Evolutionary conservation across 2,797 vertebrate species (phyloP), one percentile per base, ranked within the genome.

Genomic region (Etheostoma nigrum): DNA sequence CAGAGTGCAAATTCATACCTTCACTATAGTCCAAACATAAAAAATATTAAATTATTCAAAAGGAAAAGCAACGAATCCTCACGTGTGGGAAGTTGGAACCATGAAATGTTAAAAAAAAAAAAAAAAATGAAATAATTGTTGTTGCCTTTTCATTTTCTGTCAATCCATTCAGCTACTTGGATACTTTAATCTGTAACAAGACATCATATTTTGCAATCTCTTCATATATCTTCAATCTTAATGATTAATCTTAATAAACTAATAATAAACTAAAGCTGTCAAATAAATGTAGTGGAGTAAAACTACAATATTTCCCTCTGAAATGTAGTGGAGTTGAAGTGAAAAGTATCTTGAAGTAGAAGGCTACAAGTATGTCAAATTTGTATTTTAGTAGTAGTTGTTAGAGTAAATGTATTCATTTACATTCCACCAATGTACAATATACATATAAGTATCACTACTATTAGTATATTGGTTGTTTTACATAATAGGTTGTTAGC

Each of bases 341-440:
- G 18, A 53, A 15, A 36, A 36, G 33, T 36, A 36, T 36, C 7
- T 23, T 1, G 18, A 9, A 36, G 9, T 36, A 36, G 33, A 36
- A 36, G 8, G 33, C 27, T 36, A 36, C 33, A 9, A 33, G 40
- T n/a, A 11, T 44, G 42, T 44, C 33, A 36, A 13, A 12, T 13
- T 44, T 44, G 11, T 44, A 44, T 44, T 44, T 44, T 14, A 44
- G 10, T 14, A 14, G 13, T 42, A 42, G 40, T 23, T 47, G 19
- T 75, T 42, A 0, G n/a, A 44, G 36, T 55, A 55, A 51, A 65
- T 52, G 4, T 27, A 51, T 57, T 53, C 63, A 51, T 21, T 75
- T 23, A 74, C 62, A 78, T 72, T 83, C 67, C 57, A 74, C n/a
- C 25, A 15, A 14, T 58, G 51, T 40, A 55, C 23, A 51, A 58